Evolutionary conservation across 2,797 vertebrate species (phyloP).

Genomic region (Enoplosus armatus): DNA sequence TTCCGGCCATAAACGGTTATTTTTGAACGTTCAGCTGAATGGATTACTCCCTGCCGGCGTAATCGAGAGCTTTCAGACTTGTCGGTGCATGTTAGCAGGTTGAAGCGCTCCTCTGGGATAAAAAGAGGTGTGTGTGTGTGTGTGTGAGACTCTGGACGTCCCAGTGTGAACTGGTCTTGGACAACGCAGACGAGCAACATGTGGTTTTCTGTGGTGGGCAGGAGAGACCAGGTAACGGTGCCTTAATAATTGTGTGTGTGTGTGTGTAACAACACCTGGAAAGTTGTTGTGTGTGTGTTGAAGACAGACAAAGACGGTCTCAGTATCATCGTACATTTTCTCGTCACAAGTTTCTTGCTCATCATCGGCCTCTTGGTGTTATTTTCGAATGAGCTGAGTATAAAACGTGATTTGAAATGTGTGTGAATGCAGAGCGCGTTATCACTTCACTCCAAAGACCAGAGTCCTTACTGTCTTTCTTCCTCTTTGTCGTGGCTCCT

Average conservation of each 20-base stretch:
- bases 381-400: neutral
- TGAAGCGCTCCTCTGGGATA: slow-evolving; percentile 28
- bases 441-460: too few relatives aligned
- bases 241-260: slow-evolving; percentile 15
- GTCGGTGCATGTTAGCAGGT: slow-evolving; percentile 63
- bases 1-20: slow-evolving; percentile 38
- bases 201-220: slow-evolving; percentile 98
- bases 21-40: slow-evolving; percentile 43
- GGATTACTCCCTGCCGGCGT: slow-evolving; percentile 44
- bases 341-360: neutral
- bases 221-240: slow-evolving; percentile 82
- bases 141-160: slow-evolving; percentile 40
- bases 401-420: neutral
- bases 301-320: neutral
- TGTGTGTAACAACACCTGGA: too few relatives aligned
- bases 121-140: slow-evolving; percentile 43
- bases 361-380: neutral
- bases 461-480: neutral
- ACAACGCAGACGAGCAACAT: slow-evolving; percentile 70
- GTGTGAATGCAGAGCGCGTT: too few relatives aligned
- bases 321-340: neutral
- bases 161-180: slow-evolving; percentile 38
- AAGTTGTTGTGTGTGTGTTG: too few relatives aligned
- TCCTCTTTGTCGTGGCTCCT: neutral
- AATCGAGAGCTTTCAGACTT: slow-evolving; percentile 58